These are phyloP conservation scores for Trichopoda pennipes DNA, from an alignment of 2,888 invertebrate species.

Conservation along the genomic window DNA sequence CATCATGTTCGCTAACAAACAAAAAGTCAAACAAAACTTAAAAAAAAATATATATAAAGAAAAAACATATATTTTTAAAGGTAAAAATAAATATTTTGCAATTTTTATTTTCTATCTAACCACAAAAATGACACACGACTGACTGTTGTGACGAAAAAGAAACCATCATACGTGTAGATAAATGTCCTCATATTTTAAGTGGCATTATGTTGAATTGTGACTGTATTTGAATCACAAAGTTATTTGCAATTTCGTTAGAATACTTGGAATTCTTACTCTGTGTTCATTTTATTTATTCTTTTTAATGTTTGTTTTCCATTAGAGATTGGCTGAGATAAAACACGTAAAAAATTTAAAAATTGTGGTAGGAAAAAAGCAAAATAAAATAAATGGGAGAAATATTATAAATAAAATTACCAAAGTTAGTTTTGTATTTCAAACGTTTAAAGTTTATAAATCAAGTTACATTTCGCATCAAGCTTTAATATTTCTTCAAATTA, in stretches of 20 bases:
- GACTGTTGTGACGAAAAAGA: not conserved
- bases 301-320: conserved; percentile 53
- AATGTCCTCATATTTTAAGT: not conserved
- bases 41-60: no score
- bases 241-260: conserved; percentile 17
- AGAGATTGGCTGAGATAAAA: conserved; percentile 52
- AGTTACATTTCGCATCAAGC: no score
- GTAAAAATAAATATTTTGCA: conserved; percentile 32
- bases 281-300: conserved; percentile 14
- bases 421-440: not conserved
- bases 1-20: not conserved
- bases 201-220: conserved; percentile 2
- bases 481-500: no score
- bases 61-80: conserved; percentile 17
- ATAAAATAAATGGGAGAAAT: not conserved
- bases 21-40: not conserved
- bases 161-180: not conserved
- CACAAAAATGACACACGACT: conserved; percentile 14
- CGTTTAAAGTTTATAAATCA: no score
- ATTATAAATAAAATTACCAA: conserved; percentile 7
- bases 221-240: conserved; percentile 8
- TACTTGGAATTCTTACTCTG: not conserved
- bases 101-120: conserved; percentile 24
- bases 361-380: not conserved
- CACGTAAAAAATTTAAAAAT: conserved; percentile 51